phyloP scores from a whole-genome alignment of 2,888 invertebrate species.

The Mimachlamys varia region DNA sequence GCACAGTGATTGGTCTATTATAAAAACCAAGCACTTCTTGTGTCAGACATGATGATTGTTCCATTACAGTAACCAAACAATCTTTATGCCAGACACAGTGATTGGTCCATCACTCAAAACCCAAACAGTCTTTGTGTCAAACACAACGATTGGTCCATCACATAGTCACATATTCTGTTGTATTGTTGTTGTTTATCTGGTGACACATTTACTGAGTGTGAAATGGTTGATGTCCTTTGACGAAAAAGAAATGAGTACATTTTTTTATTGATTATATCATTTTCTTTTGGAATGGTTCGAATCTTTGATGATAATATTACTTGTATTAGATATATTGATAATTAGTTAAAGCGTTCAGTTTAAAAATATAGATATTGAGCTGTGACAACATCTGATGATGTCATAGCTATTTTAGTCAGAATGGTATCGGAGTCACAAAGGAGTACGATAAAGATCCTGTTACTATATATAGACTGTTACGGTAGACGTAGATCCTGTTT shows the following conservation, averaged over 20 bases:
- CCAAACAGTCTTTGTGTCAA: conserved; percentile 50
- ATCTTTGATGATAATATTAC: conserved; percentile 10
- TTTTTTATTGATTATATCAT: conserved; percentile 34
- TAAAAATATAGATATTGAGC: conserved; percentile 21
- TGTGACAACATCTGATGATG: neutral
- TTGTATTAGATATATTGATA: conserved; percentile 28
- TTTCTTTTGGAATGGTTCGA: conserved; percentile 31
- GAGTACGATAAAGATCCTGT: conserved; percentile 27
- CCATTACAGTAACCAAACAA: conserved; percentile 8
- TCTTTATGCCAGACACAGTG: conserved; percentile 13
- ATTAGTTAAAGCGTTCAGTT: conserved; percentile 36
- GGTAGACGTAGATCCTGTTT: conserved; percentile 35
- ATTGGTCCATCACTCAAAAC: conserved; percentile 21
- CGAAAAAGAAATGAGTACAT: neutral
- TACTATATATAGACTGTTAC: conserved; percentile 33
- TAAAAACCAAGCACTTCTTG: neutral
- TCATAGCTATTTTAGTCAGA: conserved; percentile 12
- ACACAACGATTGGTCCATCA: conserved; percentile 60
- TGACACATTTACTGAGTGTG: conserved; percentile 21
- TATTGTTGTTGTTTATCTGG: conserved; percentile 18
- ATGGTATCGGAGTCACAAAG: conserved; percentile 29
- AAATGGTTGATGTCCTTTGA: conserved; percentile 36
- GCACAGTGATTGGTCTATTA: conserved; percentile 17
- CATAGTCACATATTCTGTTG: conserved; percentile 57
- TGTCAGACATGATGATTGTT: conserved; percentile 13